A percentile compares a stretch with the other conserved stretches of the same genome.
Evolutionary conservation across 2,113 vertebrate species (phyloP).

Genomic region (Solea solea): DNA sequence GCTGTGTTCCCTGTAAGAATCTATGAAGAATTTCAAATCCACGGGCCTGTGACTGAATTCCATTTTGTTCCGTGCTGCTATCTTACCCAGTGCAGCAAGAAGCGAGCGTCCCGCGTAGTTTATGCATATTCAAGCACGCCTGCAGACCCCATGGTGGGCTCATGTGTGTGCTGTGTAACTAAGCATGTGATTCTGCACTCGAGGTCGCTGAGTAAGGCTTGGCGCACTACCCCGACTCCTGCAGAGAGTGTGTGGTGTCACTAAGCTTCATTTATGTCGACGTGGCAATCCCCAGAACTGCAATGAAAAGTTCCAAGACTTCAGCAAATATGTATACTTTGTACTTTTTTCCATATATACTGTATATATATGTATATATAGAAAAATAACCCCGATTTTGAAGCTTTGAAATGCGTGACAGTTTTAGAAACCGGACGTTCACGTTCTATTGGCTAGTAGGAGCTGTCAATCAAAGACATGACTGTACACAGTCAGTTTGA

Average conservation of each 20-base stretch:
- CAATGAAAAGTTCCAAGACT: constrained; percentile 10
- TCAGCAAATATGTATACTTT: neutral
- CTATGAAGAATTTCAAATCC: constrained; percentile 49
- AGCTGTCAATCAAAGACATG: too few species aligned
- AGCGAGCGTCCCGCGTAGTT: constrained; percentile 2
- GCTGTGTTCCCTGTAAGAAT: constrained; percentile 30
- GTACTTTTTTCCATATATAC: too few species aligned
- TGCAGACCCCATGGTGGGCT: constrained; percentile 17
- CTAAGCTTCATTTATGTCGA: constrained; percentile 28
- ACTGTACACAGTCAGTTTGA: too few species aligned
- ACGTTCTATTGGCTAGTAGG: too few species aligned
- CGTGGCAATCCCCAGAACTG: constrained; percentile 12
- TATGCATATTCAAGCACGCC: constrained; percentile 40
- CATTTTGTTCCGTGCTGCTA: constrained; percentile 43
- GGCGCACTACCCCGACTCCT: constrained; percentile 41
- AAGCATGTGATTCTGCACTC: constrained; percentile 53
- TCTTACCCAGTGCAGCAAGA: constrained; percentile 25
- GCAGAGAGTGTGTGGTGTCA: constrained; percentile 30
- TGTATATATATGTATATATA: too few species aligned
- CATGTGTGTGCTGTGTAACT: constrained; percentile 27
- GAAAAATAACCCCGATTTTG: too few species aligned
- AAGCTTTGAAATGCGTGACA: too few species aligned
- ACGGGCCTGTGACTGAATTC: constrained; percentile 50
- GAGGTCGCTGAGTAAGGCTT: constrained; percentile 34
- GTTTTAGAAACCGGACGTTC: too few species aligned